These are phyloP conservation scores for Podargus strigoides DNA, from an alignment of 2,797 vertebrate species.

Conservation along the genomic window DNA sequence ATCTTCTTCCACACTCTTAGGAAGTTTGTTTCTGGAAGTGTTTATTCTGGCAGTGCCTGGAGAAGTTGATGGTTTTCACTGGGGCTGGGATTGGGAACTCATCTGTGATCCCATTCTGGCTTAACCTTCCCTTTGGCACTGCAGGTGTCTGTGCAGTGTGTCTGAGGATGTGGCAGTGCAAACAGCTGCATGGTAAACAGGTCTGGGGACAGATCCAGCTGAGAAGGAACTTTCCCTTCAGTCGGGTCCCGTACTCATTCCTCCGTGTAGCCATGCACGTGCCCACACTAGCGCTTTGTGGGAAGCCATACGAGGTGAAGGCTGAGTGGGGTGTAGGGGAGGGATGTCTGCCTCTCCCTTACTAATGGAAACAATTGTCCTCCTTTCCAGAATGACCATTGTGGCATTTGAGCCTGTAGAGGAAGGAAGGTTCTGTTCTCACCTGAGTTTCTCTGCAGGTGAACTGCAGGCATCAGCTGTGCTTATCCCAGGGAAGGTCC, in stretches of 20 bases:
- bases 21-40: background rate
- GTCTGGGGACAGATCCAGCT: background rate
- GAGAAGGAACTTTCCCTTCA: background rate
- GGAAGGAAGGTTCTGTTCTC: background rate
- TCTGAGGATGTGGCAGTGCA: background rate
- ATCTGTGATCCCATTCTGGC: background rate
- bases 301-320: too few species aligned
- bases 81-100: background rate
- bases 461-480: background rate
- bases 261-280: too few species aligned
- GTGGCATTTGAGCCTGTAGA: background rate
- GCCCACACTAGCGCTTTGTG: too few species aligned
- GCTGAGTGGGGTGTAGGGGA: background rate
- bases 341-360: background rate
- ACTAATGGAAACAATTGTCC: background rate
- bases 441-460: background rate
- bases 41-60: background rate
- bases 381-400: rapidly evolving
- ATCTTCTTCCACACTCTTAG: background rate
- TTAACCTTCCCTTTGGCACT: background rate
- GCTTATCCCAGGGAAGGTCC: rapidly evolving
- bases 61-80: background rate
- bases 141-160: background rate
- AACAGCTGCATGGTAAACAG: background rate
- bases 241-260: too few species aligned